Conservation (phyloP, 2,797 vertebrate species). For the Pteronotus mesoamericanus region DNA sequence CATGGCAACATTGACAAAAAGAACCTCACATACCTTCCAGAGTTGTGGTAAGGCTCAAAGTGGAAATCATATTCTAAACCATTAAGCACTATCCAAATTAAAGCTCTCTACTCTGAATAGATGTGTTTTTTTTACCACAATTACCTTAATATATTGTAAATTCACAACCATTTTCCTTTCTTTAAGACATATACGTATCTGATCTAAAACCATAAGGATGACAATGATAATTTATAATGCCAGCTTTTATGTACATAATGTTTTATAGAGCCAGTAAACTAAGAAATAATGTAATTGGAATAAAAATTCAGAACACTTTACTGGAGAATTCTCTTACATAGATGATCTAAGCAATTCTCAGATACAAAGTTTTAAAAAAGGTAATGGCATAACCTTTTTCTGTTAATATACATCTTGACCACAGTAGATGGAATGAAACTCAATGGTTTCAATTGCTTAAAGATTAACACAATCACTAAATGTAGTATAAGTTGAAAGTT, state of each 20-base stretch:
- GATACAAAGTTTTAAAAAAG: background rate
- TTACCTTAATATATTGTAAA: background rate
- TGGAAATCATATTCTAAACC: background rate
- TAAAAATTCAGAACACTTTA: background rate
- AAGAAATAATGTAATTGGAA: background rate
- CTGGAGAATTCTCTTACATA: background rate
- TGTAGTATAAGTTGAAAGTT: background rate
- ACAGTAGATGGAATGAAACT: background rate
- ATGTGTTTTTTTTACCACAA: background rate
- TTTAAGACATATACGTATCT: background rate
- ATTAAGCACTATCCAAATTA: background rate
- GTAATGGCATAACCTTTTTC: background rate
- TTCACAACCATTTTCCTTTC: background rate
- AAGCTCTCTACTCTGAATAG: background rate
- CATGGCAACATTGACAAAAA: background rate
- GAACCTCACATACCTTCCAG: background rate
- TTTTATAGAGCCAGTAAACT: background rate
- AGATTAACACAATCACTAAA: background rate
- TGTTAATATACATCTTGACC: background rate
- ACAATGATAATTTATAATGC: background rate
- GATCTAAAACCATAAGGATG: background rate
- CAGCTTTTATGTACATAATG: background rate
- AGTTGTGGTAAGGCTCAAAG: background rate
- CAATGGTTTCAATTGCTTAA: background rate
- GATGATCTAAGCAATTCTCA: background rate